Evolutionary conservation across 1,140 invertebrate species (phyloP).

Genomic region (Bombus terrestris): DNA sequence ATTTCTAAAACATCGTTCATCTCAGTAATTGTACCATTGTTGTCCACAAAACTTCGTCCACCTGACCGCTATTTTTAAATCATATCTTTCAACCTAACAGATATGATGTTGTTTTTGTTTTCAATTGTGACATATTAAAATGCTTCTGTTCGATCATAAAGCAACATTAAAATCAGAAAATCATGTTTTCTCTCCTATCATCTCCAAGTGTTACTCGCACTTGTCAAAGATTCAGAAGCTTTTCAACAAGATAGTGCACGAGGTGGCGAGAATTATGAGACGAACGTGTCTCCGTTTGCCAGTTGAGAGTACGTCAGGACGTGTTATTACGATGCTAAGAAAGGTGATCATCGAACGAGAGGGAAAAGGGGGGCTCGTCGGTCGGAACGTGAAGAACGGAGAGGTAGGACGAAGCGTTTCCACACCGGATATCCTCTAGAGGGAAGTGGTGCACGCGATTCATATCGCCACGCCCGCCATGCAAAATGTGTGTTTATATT

Average conservation of each 20-base stretch:
- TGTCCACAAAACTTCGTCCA: not conserved
- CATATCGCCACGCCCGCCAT: conserved; percentile 63
- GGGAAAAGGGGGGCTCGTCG: not conserved
- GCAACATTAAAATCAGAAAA: not conserved
- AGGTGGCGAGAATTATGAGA: not conserved
- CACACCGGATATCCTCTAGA: conserved; percentile 80
- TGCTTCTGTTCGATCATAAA: not conserved
- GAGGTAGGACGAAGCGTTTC: conserved; percentile 76
- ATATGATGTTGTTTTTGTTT: not conserved
- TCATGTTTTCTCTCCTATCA: not conserved
- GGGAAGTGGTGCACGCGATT: conserved; percentile 77
- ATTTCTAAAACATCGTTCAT: too few species aligned
- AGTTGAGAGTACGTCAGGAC: conserved; percentile 6
- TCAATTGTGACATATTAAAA: not conserved
- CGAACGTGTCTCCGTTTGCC: not conserved
- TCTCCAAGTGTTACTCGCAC: not conserved
- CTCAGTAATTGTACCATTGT: not conserved
- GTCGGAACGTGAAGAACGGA: conserved; percentile 6
- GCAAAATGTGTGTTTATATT: conserved; percentile 38
- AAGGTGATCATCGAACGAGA: conserved; percentile 50
- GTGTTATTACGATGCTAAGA: conserved; percentile 49
- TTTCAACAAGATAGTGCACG: not conserved
- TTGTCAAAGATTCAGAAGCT: not conserved
- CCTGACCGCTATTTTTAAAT: not conserved
- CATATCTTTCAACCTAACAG: too few species aligned